Percentiles rank a stretch among this genome's conserved stretches.
Evolutionary conservation across 2,888 invertebrate species (phyloP).

Genomic region (Mylabris sibirica): DNA sequence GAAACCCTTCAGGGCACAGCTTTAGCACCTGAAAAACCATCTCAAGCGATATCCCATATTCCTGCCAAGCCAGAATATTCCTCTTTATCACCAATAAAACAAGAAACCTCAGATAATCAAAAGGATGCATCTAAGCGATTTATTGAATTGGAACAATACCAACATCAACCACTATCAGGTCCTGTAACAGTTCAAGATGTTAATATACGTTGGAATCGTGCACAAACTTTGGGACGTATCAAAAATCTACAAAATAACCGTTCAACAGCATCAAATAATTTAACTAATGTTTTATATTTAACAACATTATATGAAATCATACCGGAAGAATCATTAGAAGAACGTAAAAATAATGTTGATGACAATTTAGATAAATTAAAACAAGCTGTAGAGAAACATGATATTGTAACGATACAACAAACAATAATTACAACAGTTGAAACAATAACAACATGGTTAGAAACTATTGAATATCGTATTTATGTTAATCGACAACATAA

Average conservation of each 20-base stretch:
- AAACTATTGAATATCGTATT: constrained; percentile 83
- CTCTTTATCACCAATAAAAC: constrained; percentile 46
- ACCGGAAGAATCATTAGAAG: constrained; percentile 65
- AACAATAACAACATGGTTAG: constrained; percentile 83
- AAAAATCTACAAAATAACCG: constrained; percentile 66
- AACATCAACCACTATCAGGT: constrained; percentile 1
- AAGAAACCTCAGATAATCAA: constrained; percentile 38
- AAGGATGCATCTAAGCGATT: constrained; percentile 43
- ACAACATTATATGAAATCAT: constrained; percentile 67
- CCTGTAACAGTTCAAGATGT: constrained; percentile 54
- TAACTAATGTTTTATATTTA: constrained; percentile 70
- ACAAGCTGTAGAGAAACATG: constrained; percentile 67
- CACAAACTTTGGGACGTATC: constrained; percentile 66
- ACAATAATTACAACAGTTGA: constrained; percentile 79
- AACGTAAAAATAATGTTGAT: constrained; percentile 67
- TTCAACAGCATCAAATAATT: constrained; percentile 65
- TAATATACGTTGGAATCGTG: constrained; percentile 63
- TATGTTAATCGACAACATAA: constrained; percentile 68
- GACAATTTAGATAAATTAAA: constrained; percentile 68
- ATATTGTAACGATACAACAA: constrained; percentile 70
- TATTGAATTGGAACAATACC: constrained; percentile 49
- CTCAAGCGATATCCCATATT: constrained; percentile 58
- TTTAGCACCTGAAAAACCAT: constrained; percentile 30
- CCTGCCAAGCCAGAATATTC: constrained; percentile 63
- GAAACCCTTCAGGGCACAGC: no score